phyloP scores from a whole-genome alignment of 1,140 invertebrate species.

The Nebria ingens region DNA sequence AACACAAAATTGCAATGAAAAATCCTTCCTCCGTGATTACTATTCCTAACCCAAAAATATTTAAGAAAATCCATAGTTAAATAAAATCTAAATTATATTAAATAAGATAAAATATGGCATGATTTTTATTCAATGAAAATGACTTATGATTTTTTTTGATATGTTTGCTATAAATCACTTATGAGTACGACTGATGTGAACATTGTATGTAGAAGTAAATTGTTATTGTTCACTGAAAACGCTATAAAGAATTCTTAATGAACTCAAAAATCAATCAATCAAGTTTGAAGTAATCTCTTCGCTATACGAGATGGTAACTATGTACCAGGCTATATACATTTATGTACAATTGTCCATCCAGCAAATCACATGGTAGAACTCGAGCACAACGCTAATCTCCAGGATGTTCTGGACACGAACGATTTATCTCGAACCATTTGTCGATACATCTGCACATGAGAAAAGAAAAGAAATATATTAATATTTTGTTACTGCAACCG shows the following conservation, averaged over 20 bases:
- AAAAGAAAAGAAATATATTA: too few species aligned
- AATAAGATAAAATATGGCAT: too few species aligned
- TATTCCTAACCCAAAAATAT: too few species aligned
- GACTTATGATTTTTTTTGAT: too few species aligned
- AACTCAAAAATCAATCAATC: neutral
- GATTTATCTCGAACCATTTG: conserved; percentile 95
- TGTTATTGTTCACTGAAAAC: conserved; percentile 3
- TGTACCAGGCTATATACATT: conserved; percentile 6
- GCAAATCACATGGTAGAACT: neutral
- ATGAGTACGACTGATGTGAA: neutral
- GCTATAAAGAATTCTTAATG: neutral
- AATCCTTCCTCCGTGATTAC: too few species aligned
- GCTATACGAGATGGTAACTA: conserved; percentile 5
- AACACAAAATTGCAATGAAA: too few species aligned
- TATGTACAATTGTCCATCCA: conserved; percentile 2
- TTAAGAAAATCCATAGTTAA: too few species aligned
- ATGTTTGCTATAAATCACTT: neutral
- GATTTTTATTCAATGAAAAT: too few species aligned
- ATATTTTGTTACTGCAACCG: too few species aligned
- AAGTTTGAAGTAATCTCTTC: conserved; percentile 2
- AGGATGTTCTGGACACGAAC: conserved; percentile 93
- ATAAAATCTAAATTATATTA: too few species aligned
- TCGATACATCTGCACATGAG: conserved; percentile 81
- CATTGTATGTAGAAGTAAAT: too few species aligned
- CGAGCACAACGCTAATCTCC: conserved; percentile 56